Evolutionary conservation across 2,888 invertebrate species (phyloP).

Genomic region (Mythimna lalbum): DNA sequence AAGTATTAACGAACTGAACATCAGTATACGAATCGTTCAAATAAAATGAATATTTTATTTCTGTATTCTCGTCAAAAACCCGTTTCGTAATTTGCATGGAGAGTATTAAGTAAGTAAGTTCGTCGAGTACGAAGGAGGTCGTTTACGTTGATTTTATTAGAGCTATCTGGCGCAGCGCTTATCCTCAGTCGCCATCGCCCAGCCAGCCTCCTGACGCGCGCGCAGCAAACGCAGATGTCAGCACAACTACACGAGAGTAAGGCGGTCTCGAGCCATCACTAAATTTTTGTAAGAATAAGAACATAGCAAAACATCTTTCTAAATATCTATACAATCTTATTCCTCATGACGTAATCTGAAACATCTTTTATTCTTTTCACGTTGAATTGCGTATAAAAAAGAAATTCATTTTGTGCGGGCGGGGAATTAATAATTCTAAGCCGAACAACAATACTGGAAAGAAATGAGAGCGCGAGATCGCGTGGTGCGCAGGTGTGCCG

Average conservation of each 20-base stretch:
- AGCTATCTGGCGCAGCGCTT: conserved; percentile 13
- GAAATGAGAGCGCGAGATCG: conserved; percentile 43
- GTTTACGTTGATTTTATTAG: conserved; percentile 23
- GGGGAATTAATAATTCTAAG: conserved; percentile 59
- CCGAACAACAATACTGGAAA: conserved; percentile 56
- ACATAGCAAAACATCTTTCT: conserved; percentile 12
- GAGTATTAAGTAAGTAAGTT: conserved; percentile 23
- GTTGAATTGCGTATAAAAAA: conserved; percentile 45
- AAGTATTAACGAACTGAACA: conserved; percentile 37
- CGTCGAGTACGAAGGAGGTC: conserved; percentile 4
- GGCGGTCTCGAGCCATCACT: not conserved
- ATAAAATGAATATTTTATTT: conserved; percentile 37
- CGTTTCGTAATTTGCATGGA: conserved; percentile 15
- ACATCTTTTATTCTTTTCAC: conserved; percentile 50
- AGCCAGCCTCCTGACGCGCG: not conserved
- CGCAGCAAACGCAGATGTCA: conserved; percentile 3
- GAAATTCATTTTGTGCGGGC: conserved; percentile 52
- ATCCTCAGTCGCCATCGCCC: not conserved
- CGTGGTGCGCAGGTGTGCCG: conserved; percentile 42
- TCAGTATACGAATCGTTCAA: conserved; percentile 24
- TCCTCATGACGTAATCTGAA: conserved; percentile 43
- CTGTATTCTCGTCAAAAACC: conserved; percentile 30
- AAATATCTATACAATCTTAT: conserved; percentile 28
- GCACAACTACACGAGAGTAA: not conserved
- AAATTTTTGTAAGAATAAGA: conserved; percentile 24